Percentiles rank a stretch among this genome's conserved stretches.
Evolutionary conservation across 2,888 invertebrate genomes (phyloP).

Genomic region (Brachylomia viminalis): DNA sequence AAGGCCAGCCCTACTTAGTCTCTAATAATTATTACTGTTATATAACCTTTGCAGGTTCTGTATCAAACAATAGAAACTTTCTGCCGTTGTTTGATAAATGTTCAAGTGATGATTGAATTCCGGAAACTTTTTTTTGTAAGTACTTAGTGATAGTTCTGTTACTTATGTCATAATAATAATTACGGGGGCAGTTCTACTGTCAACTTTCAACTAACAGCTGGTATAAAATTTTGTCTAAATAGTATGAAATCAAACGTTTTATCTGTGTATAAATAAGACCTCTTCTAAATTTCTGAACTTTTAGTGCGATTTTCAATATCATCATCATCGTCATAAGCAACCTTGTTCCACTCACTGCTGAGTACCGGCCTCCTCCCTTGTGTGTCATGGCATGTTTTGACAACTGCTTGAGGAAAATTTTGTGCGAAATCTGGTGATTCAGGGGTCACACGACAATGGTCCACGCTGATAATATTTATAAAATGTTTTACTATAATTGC

Average conservation of each 20-base stretch:
- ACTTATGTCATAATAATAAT: too few relatives aligned
- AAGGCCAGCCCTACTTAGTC: not conserved
- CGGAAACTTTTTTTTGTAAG: conserved; percentile 10
- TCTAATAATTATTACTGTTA: not conserved
- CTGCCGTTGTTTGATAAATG: conserved; percentile 39
- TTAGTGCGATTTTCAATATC: too few relatives aligned
- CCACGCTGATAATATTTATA: too few relatives aligned
- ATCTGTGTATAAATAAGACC: too few relatives aligned
- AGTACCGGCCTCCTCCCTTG: too few relatives aligned
- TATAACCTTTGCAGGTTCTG: conserved; percentile 33
- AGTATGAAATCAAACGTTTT: not conserved
- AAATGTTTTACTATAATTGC: not conserved
- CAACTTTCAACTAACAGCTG: too few relatives aligned
- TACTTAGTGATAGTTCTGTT: too few relatives aligned
- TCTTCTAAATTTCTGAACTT: too few relatives aligned
- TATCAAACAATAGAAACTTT: conserved; percentile 46
- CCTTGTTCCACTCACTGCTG: too few relatives aligned
- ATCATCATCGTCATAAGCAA: too few relatives aligned
- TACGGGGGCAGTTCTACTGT: too few relatives aligned
- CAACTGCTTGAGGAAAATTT: not conserved
- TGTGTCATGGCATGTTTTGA: too few relatives aligned
- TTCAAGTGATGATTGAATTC: conserved; percentile 40
- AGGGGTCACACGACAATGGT: not conserved
- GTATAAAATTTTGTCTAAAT: not conserved
- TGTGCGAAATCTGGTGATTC: not conserved